Evolutionary conservation across 2,888 invertebrate genomes (phyloP), one percentile per base, ranked within the genome.

Genomic region (Philaethria dido): DNA sequence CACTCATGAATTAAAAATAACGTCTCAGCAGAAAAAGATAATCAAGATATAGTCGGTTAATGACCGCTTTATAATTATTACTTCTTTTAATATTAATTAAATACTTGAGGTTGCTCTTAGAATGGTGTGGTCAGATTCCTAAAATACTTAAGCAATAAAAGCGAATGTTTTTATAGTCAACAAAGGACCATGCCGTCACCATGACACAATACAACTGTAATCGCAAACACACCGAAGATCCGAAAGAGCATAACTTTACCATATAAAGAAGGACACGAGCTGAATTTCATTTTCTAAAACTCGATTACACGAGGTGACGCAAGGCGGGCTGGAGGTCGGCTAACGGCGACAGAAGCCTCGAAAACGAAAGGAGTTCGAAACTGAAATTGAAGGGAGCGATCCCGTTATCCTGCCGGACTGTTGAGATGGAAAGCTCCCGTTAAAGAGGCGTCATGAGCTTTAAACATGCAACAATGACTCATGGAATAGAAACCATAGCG

Each of bases 271-370:
- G 86, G 85, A 85, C 87, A 77, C 77, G 83, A 83, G 80, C 87
- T 87, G 88, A 89, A 88, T 91, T 91, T 91, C 91, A 90, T 90
- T 91, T 91, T 91, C 91, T 91, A 91, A 91, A 91, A 88, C 88
- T 84, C 89, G 90, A 89, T 90, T 86, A 88, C 85, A 79, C 76
- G 79, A 85, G 85, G 86, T 88, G 88, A 89, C 89, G 88, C 85
- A 86, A 84, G 77, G 75, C 76, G 76, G 72, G 70, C 75, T 75
- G 77, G 81, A 80, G 86, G 87, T 88, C 89, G 87, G 82, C 84
- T 81, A 83, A 86, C 88, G 87, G 87, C 72, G 76, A 77, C 78
- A 85, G 80, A 83, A 84, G 82, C 80, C 84, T 81, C 83, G 90
- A 90, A 91, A 91, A 81, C 87, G 91, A 91, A 90, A 91, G 90